A percentile compares a stretch with the other conserved stretches of the same genome.
Conservation (phyloP, 1,140 invertebrate genomes). For the Agrypnia vestita region DNA sequence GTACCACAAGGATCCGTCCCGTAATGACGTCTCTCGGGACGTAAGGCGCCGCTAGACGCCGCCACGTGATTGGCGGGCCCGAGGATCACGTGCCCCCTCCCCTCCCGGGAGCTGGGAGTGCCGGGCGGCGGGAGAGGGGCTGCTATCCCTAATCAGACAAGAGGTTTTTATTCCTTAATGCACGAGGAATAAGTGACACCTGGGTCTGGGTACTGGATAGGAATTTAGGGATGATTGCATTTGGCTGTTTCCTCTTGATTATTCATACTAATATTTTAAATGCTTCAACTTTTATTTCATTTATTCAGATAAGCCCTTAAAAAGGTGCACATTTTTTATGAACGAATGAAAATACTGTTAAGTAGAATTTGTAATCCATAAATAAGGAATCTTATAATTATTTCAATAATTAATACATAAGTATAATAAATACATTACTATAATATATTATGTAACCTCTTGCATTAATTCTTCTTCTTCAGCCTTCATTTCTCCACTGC, state of each 20-base stretch:
- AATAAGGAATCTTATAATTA: no score
- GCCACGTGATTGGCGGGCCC: conserved; percentile 57
- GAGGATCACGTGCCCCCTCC: conserved; percentile 48
- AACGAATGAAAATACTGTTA: no score
- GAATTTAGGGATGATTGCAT: conserved; percentile 22
- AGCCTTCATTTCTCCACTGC: no score
- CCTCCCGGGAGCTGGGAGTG: background rate
- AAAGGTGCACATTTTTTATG: no score
- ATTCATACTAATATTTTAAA: no score
- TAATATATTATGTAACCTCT: no score
- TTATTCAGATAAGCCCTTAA: no score
- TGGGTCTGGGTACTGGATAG: conserved; percentile 34
- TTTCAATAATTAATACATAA: no score
- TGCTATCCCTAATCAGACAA: conserved; percentile 36
- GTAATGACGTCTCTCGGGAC: conserved; percentile 57
- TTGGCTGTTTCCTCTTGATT: background rate
- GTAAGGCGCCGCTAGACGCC: conserved; percentile 54
- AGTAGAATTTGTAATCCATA: no score
- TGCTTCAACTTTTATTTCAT: no score
- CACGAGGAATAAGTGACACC: conserved; percentile 54
- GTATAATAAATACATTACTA: no score
- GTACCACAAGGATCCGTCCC: conserved; percentile 43
- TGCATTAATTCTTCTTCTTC: no score
- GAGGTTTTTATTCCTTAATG: conserved; percentile 54
- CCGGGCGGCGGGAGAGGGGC: conserved; percentile 3